Base-by-base conservation (phyloP, 2,888 invertebrate genomes). In the Cosmorhoe ocellata region DNA sequence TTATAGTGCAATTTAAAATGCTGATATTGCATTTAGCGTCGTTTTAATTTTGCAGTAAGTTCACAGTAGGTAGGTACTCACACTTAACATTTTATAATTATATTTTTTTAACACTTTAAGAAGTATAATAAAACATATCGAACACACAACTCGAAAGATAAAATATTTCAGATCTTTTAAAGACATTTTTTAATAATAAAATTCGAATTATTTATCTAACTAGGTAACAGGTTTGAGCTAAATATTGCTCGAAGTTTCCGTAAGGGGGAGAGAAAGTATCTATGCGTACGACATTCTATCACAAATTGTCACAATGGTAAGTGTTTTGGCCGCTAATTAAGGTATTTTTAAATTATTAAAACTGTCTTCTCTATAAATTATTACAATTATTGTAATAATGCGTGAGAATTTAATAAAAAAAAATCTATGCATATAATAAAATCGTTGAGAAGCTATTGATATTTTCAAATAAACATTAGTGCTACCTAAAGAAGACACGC, bases 221-320 rank as follows among this genome's bases (percentile, higher is more conserved):
- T 83, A 81, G 79, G 77, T 81, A 81, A 81, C 80, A 62, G 69
- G 57, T 71, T 84, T 84, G 84, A 84, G 83, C 84, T 80, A 75
- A 51, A 49, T 79, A 82, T 83, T 82, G 81, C 83, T 83, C 63
- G 57, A 71, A 62, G 61, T 61, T 61, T 51, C 49, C 8, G 26
- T 24, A 34, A 55, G 37, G 31, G 8, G 10, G n/a, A 26, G n/a
- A 28, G 5, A 27, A 13, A 12, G 1, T 12, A 32, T 6, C 18
- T 31, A 24, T 1, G 24, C 24, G 5, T 24, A 24, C 24, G 24
- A 18, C 18, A 18, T 4, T 2, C 18, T 18, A 18, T 18, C 18
- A 18, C 18, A 18, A 24, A 24, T 24, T 6, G 5, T 3, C 24
- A 6, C 7, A 24, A n/a, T 24, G 1, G 7, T 24, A 24, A 24